These are phyloP conservation scores for Varanus salvator DNA, from an alignment of 2,113 vertebrate species.

Conservation along the genomic window DNA sequence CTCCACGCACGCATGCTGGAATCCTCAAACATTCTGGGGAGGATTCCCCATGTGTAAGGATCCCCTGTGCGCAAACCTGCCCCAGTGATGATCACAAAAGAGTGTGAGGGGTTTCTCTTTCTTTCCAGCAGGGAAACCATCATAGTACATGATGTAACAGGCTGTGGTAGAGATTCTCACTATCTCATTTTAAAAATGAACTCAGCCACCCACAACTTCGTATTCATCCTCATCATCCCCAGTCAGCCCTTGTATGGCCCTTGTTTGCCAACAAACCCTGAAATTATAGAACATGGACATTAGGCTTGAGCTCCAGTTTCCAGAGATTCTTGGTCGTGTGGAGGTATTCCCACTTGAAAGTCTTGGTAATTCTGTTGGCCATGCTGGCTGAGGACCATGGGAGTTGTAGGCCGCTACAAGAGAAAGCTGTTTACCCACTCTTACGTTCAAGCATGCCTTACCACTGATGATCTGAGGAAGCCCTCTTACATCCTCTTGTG, in stretches of 20 bases:
- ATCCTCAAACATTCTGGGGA: background rate
- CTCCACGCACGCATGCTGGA: background rate
- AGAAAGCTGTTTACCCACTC: background rate
- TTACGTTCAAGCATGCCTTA: background rate
- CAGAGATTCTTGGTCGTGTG: background rate
- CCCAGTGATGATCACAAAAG: background rate
- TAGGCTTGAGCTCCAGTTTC: background rate
- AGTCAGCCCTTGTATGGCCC: too few species aligned
- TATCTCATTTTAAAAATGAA: too few species aligned
- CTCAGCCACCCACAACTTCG: too few species aligned
- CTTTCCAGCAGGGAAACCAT: background rate
- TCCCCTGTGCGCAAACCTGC: background rate
- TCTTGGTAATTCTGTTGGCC: background rate
- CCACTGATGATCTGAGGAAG: background rate
- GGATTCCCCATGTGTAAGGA: background rate
- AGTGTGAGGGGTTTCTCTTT: background rate
- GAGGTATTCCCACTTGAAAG: background rate
- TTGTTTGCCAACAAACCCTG: slow-evolving; percentile 75
- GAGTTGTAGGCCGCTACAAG: too few species aligned
- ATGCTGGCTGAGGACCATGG: too few species aligned
- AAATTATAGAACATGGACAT: slow-evolving; percentile 37
- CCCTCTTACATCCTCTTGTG: background rate
- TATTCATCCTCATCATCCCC: too few species aligned
- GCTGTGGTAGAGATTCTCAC: background rate
- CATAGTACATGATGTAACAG: background rate